Percentiles rank a stretch among this genome's conserved stretches.
Conservation (phyloP, 2,797 vertebrate species). For the Trichosurus vulpecula region DNA sequence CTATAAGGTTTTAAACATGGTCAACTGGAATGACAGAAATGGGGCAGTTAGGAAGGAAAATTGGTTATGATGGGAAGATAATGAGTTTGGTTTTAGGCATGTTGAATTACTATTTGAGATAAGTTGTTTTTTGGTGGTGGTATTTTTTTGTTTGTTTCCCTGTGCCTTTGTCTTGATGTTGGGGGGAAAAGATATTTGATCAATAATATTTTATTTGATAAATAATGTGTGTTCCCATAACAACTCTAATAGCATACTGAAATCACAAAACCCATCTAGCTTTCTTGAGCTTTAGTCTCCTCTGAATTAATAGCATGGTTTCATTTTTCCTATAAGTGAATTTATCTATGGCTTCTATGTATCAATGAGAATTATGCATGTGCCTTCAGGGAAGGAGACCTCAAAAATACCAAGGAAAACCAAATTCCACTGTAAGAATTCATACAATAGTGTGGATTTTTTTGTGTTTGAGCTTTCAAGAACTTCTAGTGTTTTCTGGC, state of each 20-base stretch:
- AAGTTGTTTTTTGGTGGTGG: not conserved
- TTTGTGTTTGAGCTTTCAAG: not conserved
- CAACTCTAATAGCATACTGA: not conserved
- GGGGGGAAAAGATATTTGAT: not conserved
- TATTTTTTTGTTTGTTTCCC: not conserved
- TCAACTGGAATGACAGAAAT: not conserved
- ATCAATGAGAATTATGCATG: not conserved
- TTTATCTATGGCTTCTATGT: constrained; percentile 31
- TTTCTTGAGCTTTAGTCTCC: not conserved
- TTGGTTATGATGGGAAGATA: not conserved
- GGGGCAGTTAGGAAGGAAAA: not conserved
- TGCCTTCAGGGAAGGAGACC: constrained; percentile 15
- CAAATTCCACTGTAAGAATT: constrained; percentile 40
- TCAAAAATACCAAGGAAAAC: constrained; percentile 16
- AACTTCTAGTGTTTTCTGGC: not conserved
- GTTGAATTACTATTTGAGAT: not conserved
- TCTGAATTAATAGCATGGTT: constrained; percentile 12
- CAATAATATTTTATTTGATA: not conserved
- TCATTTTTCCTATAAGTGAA: constrained; percentile 54
- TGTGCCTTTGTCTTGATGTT: not conserved
- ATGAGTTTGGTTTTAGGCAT: not conserved
- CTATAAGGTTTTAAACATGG: not conserved
- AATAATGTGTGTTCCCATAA: constrained; percentile 14
- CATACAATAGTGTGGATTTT: not conserved
- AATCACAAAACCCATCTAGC: not conserved